Evolutionary conservation across 1,140 invertebrate genomes (phyloP).

Genomic region (Drosophila murphyi): DNA sequence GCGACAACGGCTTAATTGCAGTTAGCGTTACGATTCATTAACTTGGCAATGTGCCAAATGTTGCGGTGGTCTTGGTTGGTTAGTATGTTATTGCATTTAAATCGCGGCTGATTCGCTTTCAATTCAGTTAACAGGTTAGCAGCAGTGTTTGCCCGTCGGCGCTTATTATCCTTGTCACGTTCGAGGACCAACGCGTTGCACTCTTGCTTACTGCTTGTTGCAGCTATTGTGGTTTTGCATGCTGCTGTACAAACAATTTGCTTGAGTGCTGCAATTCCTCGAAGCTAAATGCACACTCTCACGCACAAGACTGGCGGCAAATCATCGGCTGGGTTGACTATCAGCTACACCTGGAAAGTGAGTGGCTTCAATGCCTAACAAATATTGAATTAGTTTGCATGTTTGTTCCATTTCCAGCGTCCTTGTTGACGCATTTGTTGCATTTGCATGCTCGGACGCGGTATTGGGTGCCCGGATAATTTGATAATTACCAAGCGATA

Average conservation of each 20-base stretch:
- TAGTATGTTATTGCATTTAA: background rate
- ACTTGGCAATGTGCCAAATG: constrained; percentile 3
- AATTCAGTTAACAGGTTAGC: constrained; percentile 46
- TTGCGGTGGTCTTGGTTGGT: constrained; percentile 13
- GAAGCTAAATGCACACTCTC: constrained; percentile 44
- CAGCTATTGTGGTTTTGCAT: constrained; percentile 9
- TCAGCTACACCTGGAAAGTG: background rate
- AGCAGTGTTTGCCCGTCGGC: constrained; percentile 10
- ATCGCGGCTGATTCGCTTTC: constrained; percentile 30
- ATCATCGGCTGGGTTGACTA: constrained; percentile 5
- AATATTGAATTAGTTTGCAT: constrained; percentile 49
- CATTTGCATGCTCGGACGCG: constrained; percentile 1
- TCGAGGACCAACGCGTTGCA: constrained; percentile 37
- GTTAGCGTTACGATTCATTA: constrained; percentile 47
- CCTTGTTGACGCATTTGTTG: constrained; percentile 21
- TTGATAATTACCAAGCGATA: constrained; percentile 41
- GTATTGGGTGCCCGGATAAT: constrained; percentile 28
- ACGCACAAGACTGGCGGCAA: background rate
- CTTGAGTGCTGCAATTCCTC: constrained; percentile 56
- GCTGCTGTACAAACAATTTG: constrained; percentile 53
- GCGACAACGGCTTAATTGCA: constrained; percentile 36
- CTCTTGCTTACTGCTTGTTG: constrained; percentile 47
- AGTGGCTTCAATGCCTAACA: constrained; percentile 6
- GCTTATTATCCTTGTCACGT: constrained; percentile 64
- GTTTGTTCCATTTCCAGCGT: constrained; percentile 17